phyloP scores from a whole-genome alignment of 1,140 invertebrate genomes.

The Heterodera carotae region DNA sequence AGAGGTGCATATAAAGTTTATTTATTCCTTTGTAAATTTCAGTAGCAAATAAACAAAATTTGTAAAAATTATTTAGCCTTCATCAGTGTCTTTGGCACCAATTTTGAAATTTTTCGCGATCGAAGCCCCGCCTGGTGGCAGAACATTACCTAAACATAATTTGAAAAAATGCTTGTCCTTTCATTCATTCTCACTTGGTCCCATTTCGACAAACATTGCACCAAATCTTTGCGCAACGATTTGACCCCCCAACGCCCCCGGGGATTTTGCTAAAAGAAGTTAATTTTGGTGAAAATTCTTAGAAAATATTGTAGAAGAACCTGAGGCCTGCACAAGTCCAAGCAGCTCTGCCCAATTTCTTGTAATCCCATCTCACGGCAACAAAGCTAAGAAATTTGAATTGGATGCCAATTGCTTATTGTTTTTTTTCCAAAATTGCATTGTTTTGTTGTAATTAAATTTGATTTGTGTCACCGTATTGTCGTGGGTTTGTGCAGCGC shows the following conservation, averaged over 20 bases:
- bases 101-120: constrained; percentile 56
- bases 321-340: constrained; percentile 61
- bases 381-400: constrained; percentile 14
- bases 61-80: neutral
- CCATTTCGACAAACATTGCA: constrained; percentile 64
- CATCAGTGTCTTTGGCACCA: constrained; percentile 5
- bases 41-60: too few species aligned
- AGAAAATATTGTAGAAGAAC: constrained; percentile 36
- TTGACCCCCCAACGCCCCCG: constrained; percentile 62
- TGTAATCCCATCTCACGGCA: constrained; percentile 49
- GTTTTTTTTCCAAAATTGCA: too few species aligned
- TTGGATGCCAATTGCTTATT: neutral
- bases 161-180: neutral
- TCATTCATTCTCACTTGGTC: constrained; percentile 45
- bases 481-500: constrained; percentile 64
- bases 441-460: too few species aligned
- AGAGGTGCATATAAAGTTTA: too few species aligned
- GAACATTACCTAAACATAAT: constrained; percentile 46
- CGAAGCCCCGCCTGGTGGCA: constrained; percentile 64
- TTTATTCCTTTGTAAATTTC: too few species aligned
- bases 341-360: constrained; percentile 60
- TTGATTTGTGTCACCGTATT: too few species aligned
- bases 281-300: constrained; percentile 16
- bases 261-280: constrained; percentile 45
- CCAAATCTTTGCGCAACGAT: constrained; percentile 62